phyloP scores from a whole-genome alignment of 2,113 vertebrate genomes.

The Lontra canadensis region DNA sequence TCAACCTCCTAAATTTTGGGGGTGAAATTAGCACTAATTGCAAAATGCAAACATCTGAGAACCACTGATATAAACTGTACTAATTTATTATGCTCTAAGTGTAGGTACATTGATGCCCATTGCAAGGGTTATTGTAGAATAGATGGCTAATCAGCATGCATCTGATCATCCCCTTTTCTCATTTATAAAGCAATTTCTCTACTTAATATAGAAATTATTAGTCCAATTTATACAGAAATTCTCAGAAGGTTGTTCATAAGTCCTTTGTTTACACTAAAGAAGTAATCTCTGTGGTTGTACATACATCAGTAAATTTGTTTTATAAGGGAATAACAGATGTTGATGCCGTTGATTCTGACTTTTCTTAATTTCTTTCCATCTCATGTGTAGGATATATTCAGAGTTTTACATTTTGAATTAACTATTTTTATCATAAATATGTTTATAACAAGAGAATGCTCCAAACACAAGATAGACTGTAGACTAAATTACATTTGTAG shows the following conservation, averaged over 20 bases:
- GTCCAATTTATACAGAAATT: background rate
- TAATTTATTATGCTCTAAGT: background rate
- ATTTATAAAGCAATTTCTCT: background rate
- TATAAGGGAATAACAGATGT: background rate
- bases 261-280: background rate
- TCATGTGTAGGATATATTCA: background rate
- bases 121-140: background rate
- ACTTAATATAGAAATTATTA: background rate
- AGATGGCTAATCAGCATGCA: background rate
- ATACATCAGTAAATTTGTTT: conserved; percentile 12
- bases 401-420: conserved; percentile 33
- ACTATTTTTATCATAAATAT: conserved; percentile 43
- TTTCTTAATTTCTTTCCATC: background rate
- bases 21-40: background rate
- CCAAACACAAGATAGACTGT: background rate
- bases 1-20: background rate
- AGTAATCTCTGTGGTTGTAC: background rate
- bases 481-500: background rate
- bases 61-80: background rate
- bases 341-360: background rate
- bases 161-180: background rate
- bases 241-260: background rate
- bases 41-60: conserved; percentile 11
- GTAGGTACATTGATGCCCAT: background rate
- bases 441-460: conserved; percentile 16